Conservation (phyloP, 2,888 invertebrate species). For the Agrotis puta region DNA sequence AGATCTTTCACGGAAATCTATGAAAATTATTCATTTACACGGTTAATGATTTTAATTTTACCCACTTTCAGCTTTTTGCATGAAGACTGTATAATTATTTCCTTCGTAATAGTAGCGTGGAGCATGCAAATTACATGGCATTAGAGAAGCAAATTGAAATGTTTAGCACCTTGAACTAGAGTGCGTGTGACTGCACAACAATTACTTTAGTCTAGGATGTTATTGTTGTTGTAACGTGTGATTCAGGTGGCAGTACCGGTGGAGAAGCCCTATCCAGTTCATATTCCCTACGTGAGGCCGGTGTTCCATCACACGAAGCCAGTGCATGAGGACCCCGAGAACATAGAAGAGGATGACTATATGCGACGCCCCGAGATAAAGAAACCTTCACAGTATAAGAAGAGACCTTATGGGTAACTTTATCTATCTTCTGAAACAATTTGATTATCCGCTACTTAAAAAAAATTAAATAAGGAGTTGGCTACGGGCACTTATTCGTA, state of each 20-base stretch:
- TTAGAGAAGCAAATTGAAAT: conserved; percentile 45
- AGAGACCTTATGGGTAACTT: conserved; percentile 80
- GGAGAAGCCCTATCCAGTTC: conserved; percentile 94
- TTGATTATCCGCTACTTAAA: not conserved
- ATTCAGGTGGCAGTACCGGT: conserved; percentile 93
- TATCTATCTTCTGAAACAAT: not conserved
- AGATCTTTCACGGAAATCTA: conserved; percentile 50
- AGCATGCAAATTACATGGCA: conserved; percentile 51
- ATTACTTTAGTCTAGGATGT: conserved; percentile 5
- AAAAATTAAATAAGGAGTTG: not conserved
- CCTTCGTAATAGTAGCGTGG: conserved; percentile 47
- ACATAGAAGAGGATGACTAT: conserved; percentile 79
- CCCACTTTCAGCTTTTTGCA: conserved; percentile 48
- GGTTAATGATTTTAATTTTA: conserved; percentile 46
- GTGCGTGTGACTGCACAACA: conserved; percentile 1
- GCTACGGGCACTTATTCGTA: too few relatives aligned
- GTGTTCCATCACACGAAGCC: conserved; percentile 87
- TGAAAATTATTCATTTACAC: conserved; percentile 46
- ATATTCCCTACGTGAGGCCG: conserved; percentile 92
- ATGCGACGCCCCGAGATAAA: conserved; percentile 79
- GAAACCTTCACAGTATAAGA: conserved; percentile 76
- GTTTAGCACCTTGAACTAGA: conserved; percentile 45
- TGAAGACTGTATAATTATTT: conserved; percentile 56
- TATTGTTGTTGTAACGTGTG: conserved; percentile 33
- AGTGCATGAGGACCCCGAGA: conserved; percentile 78